These are phyloP conservation scores for Pimpla rufipes DNA, from an alignment of 2,888 invertebrate species.

Conservation along the genomic window DNA sequence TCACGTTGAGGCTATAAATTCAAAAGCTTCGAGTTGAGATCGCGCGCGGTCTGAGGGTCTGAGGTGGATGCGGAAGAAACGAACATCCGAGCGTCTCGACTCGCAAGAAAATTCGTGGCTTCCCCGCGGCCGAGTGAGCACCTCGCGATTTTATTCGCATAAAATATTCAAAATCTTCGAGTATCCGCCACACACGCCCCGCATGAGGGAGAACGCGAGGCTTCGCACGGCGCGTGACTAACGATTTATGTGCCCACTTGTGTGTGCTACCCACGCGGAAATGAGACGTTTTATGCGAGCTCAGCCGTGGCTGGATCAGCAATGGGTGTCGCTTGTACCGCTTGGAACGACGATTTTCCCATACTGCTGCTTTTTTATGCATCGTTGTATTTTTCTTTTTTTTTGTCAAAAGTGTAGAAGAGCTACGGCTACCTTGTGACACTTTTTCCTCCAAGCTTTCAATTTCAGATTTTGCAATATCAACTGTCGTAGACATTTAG, in stretches of 20 bases:
- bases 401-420: too few species aligned
- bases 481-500: too few species aligned
- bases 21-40: slow-evolving; percentile 56
- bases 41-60: slow-evolving; percentile 1
- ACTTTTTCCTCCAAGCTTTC: too few species aligned
- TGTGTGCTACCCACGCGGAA: background rate
- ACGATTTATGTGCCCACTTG: background rate
- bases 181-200: background rate
- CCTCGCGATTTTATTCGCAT: slow-evolving; percentile 47
- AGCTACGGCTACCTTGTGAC: too few species aligned
- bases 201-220: background rate
- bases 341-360: background rate
- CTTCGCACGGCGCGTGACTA: background rate
- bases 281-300: background rate
- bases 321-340: background rate
- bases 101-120: slow-evolving; percentile 45
- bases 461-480: background rate
- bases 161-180: slow-evolving; percentile 44
- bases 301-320: background rate
- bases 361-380: too few species aligned
- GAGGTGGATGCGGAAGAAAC: background rate
- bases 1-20: slow-evolving; percentile 65
- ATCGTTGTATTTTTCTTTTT: too few species aligned
- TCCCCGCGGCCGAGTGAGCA: slow-evolving; percentile 23
- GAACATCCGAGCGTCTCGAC: slow-evolving; percentile 28